Conservation (phyloP, 2,888 invertebrate genomes). For the Eudasyphora cyanicolor region DNA sequence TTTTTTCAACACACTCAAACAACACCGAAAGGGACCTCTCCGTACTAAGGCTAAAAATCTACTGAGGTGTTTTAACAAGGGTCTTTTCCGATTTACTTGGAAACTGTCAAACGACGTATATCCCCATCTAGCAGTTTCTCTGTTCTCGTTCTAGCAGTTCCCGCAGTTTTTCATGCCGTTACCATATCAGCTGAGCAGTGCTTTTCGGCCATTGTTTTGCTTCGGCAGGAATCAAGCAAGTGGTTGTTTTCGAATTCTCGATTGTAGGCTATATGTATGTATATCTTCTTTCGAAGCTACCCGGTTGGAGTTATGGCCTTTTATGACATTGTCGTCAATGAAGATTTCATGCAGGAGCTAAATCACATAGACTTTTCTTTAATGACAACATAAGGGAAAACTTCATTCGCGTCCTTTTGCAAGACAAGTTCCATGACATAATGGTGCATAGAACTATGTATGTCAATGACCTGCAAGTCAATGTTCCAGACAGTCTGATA, state of each 20-base stretch:
- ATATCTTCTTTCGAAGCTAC: no score
- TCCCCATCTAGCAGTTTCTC: slow-evolving; percentile 53
- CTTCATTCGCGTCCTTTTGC: no score
- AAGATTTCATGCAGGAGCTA: no score
- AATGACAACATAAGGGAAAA: no score
- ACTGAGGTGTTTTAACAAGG: slow-evolving; percentile 42
- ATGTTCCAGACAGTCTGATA: no score
- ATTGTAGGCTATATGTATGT: no score
- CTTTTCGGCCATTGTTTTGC: slow-evolving; percentile 19
- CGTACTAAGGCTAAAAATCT: slow-evolving; percentile 61
- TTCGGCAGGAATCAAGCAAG: slow-evolving; percentile 65
- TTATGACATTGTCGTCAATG: no score
- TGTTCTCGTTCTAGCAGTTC: slow-evolving; percentile 64
- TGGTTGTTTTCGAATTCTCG: slow-evolving; percentile 63
- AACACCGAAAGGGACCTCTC: slow-evolving; percentile 50
- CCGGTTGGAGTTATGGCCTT: no score
- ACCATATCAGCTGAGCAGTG: slow-evolving; percentile 10
- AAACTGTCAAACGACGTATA: neutral
- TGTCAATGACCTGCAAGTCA: no score
- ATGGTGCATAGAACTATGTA: no score
- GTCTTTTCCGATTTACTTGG: slow-evolving; percentile 21
- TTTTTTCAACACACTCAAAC: slow-evolving; percentile 24
- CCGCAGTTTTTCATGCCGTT: slow-evolving; percentile 38
- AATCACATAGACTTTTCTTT: no score
- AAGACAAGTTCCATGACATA: no score